A percentile compares a stretch with the other conserved stretches of the same genome.
Evolutionary conservation across 1,140 invertebrate genomes (phyloP).

Genomic region (Drosophila sturtevanti): DNA sequence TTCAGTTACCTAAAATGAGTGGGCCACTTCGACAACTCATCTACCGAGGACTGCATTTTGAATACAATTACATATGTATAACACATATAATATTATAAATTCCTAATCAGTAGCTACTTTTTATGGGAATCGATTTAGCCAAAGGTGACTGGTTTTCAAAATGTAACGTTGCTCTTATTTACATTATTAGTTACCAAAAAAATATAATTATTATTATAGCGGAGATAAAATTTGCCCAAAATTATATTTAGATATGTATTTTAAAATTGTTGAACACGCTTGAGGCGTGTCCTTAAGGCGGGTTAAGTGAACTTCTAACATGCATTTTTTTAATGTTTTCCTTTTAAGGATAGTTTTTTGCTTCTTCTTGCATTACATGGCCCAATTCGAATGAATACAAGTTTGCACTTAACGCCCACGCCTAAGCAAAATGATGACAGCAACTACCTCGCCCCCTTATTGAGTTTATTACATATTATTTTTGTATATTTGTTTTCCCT

Average conservation of each 20-base stretch:
- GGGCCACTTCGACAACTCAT: too few species aligned
- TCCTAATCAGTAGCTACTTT: too few species aligned
- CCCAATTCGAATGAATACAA: conserved; percentile 17
- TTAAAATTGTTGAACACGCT: background rate
- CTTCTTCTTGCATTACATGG: conserved; percentile 46
- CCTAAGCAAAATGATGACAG: background rate
- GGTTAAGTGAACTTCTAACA: conserved; percentile 4
- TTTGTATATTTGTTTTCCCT: background rate
- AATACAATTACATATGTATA: too few species aligned
- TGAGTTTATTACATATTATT: conserved; percentile 51
- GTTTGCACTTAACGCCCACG: conserved; percentile 32
- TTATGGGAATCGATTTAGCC: too few species aligned
- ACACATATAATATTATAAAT: too few species aligned
- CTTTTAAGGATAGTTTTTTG: conserved; percentile 26
- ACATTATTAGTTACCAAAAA: background rate
- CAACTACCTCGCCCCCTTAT: conserved; percentile 12
- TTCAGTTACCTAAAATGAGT: too few species aligned
- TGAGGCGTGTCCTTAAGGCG: background rate
- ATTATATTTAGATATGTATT: background rate
- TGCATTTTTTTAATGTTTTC: conserved; percentile 40
- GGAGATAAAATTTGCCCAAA: background rate
- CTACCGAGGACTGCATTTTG: too few species aligned
- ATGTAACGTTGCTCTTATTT: background rate
- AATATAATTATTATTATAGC: background rate
- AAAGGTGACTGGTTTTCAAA: too few species aligned